A percentile compares a stretch with the other conserved stretches of the same genome.
These are phyloP conservation scores for Hybognathus amarus DNA, from an alignment of 2,797 vertebrate species.

Conservation along the genomic window DNA sequence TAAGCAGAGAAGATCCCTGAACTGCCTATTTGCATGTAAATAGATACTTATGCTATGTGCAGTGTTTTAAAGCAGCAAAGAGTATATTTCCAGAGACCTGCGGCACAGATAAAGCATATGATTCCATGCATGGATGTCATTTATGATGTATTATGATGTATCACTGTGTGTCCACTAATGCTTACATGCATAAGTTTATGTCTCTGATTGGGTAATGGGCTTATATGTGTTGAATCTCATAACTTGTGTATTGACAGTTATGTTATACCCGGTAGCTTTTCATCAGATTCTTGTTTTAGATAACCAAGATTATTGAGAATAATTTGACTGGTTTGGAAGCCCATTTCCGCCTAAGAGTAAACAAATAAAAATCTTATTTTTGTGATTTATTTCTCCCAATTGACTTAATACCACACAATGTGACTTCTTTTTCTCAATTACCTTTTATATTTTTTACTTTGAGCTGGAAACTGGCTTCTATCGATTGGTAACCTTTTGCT, in stretches of 20 bases:
- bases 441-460: not conserved
- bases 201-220: not conserved
- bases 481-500: not conserved
- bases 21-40: conserved; percentile 62
- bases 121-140: conserved; percentile 10
- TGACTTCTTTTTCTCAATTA: not conserved
- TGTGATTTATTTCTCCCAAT: not conserved
- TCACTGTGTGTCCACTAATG: not conserved
- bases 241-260: not conserved
- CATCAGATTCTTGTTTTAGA: not conserved
- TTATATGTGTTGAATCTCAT: not conserved
- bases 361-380: not conserved
- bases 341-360: not conserved
- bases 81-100: conserved; percentile 47
- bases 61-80: conserved; percentile 58
- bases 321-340: not conserved
- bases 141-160: not conserved
- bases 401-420: not conserved
- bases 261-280: conserved; percentile 1
- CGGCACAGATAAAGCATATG: not conserved
- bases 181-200: conserved; percentile 16
- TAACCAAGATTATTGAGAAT: not conserved
- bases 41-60: conserved; percentile 46
- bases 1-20: conserved; percentile 49
- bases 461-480: not conserved